Evolutionary conservation across 2,888 invertebrate species (phyloP), one percentile per base, ranked within the genome.

Genomic region (Phragmatobia fuliginosa): DNA sequence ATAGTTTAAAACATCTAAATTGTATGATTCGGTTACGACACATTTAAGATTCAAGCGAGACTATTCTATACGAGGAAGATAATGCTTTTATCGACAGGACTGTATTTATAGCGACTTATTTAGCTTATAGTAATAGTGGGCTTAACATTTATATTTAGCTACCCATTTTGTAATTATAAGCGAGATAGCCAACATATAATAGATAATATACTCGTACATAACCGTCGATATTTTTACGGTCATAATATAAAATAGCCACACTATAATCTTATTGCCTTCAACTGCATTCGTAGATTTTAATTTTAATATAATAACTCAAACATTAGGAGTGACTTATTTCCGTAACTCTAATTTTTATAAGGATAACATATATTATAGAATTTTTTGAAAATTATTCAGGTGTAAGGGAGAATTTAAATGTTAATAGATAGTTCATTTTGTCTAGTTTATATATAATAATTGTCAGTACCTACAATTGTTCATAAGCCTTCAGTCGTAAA

Each of bases 1-100:
- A 45, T 59, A 49, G 8, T 28, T 49, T 38, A 32, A 28, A 38
- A 69, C 64, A 61, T 60, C 18, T 59, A 59, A 36, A 62, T 56
- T 21, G 11, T 41, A 59, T 32, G 18, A 38, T 66, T 41, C 38
- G 32, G 32, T 41, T 41, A 49, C 21, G 28, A 36, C 28, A 49
- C 41, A 74, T 74, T 72, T 72, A 64, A 70, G 68, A 38, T 71
- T 49, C 58, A 71, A 80, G 78, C 31, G 65, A 33, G 60, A 66
- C 74, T 62, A 73, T 71, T 73, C 62, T 72, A 74, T 75, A 68
- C 66, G 31, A 67, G 45, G 67, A 31, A 64, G 28, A 32, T 41
- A 56, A 28, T 66, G 52, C 61, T n/a, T 49, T 68, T 68, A 49
- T 60, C 49, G 49, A 64, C 56, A 49, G 2, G 41, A 59, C 2